Conservation (phyloP, 1,140 invertebrate genomes). For the Euschistus heros region DNA sequence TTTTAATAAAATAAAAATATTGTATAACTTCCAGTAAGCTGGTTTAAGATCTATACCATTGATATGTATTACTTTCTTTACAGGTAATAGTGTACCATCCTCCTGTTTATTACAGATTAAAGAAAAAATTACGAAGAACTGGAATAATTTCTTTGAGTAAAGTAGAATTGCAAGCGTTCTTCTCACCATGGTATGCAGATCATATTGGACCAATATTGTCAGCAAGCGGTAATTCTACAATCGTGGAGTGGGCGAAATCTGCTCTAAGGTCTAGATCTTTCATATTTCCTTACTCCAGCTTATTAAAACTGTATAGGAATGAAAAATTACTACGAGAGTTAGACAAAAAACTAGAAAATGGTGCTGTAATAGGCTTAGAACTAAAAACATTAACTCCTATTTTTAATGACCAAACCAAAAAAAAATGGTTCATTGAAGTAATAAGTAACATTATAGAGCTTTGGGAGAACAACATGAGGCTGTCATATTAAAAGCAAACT, state of each 20-base stretch:
- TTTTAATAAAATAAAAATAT: too few species aligned
- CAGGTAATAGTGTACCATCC: slow-evolving; percentile 74
- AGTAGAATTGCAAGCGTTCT: slow-evolving; percentile 52
- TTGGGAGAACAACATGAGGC: slow-evolving; percentile 60
- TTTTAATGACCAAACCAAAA: slow-evolving; percentile 57
- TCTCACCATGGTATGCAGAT: slow-evolving; percentile 58
- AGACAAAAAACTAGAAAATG: slow-evolving; percentile 62
- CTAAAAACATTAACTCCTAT: slow-evolving; percentile 61
- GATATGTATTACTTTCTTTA: not conserved
- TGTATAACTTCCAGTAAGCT: too few species aligned
- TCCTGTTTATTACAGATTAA: slow-evolving; percentile 61
- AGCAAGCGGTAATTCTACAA: slow-evolving; percentile 67
- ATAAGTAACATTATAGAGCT: slow-evolving; percentile 77
- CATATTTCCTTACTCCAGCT: slow-evolving; percentile 65
- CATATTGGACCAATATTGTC: slow-evolving; percentile 52
- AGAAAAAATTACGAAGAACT: slow-evolving; percentile 60
- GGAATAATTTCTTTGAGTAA: slow-evolving; percentile 55
- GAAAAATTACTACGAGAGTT: slow-evolving; percentile 53
- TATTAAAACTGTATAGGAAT: slow-evolving; percentile 71
- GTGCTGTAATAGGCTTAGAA: slow-evolving; percentile 67
- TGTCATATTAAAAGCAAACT: too few species aligned
- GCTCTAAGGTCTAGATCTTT: slow-evolving; percentile 40
- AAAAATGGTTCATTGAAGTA: slow-evolving; percentile 72
- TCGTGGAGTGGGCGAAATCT: slow-evolving; percentile 56
- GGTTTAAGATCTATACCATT: too few species aligned